A percentile compares a stretch with the other conserved stretches of the same genome.
phyloP scores from a whole-genome alignment of 2,888 invertebrate genomes.

The Mactromeris polynyma region DNA sequence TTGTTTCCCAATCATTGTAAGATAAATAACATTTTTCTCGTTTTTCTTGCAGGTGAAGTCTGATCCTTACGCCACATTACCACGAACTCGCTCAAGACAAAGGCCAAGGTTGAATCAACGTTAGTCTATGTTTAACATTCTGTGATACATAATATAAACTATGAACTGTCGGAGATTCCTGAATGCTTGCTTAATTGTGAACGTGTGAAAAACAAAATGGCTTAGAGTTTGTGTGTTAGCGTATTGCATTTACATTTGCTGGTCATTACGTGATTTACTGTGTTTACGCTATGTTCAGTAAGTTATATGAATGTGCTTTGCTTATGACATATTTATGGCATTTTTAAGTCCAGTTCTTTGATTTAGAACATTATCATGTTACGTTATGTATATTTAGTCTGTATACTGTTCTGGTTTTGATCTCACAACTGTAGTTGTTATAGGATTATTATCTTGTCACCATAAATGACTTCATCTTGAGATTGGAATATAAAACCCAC shows the following conservation, averaged over 20 bases:
- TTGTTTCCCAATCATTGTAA: no score
- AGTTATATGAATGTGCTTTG: neutral
- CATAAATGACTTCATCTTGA: neutral
- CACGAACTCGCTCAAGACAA: constrained; percentile 67
- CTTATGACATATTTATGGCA: neutral
- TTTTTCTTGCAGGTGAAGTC: constrained; percentile 58
- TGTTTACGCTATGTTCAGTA: neutral
- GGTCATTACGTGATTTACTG: neutral
- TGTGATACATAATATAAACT: constrained; percentile 44
- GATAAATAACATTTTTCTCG: no score
- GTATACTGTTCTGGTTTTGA: neutral
- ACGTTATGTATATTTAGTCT: neutral
- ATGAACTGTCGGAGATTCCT: neutral
- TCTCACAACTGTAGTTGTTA: neutral
- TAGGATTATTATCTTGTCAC: neutral
- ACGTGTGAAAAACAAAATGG: neutral
- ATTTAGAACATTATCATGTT: neutral
- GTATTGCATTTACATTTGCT: neutral
- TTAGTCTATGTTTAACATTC: constrained; percentile 37
- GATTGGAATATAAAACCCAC: neutral
- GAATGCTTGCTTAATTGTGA: neutral
- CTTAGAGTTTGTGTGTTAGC: neutral
- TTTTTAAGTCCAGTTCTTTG: neutral
- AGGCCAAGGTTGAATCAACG: constrained; percentile 60
- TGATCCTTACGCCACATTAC: constrained; percentile 68